These are phyloP conservation scores for Cheirogaleus medius DNA, from an alignment of 2,113 vertebrate species.

Conservation along the genomic window DNA sequence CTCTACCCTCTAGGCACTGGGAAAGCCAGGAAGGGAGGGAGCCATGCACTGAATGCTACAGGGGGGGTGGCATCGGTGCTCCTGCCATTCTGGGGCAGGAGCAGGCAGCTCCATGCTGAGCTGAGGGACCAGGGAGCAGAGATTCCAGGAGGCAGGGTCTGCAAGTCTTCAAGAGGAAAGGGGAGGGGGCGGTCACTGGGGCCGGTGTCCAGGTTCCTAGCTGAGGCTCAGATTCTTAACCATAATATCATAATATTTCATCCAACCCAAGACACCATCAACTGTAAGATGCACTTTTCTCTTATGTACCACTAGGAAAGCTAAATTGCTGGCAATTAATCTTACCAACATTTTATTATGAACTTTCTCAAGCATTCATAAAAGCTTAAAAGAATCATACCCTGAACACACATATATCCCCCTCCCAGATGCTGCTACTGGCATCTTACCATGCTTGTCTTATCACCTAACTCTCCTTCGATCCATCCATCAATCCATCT, in stretches of 20 bases:
- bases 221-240: neutral
- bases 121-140: neutral
- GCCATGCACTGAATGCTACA: neutral
- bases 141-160: neutral
- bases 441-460: neutral
- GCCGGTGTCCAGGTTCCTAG: neutral
- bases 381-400: neutral
- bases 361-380: neutral
- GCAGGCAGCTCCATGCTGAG: neutral
- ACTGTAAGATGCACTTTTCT: neutral
- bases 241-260: neutral
- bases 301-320: neutral
- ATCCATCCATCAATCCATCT: neutral
- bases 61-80: too few relatives aligned
- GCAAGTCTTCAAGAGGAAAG: neutral
- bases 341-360: neutral
- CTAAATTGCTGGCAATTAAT: neutral
- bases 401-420: too few relatives aligned
- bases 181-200: neutral
- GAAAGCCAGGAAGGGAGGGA: neutral
- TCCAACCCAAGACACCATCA: neutral
- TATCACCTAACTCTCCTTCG: neutral
- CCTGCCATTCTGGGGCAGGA: neutral
- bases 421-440: too few relatives aligned
- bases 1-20: neutral